Evolutionary conservation across 2,888 invertebrate species (phyloP).

Genomic region (Sinelater perroti): DNA sequence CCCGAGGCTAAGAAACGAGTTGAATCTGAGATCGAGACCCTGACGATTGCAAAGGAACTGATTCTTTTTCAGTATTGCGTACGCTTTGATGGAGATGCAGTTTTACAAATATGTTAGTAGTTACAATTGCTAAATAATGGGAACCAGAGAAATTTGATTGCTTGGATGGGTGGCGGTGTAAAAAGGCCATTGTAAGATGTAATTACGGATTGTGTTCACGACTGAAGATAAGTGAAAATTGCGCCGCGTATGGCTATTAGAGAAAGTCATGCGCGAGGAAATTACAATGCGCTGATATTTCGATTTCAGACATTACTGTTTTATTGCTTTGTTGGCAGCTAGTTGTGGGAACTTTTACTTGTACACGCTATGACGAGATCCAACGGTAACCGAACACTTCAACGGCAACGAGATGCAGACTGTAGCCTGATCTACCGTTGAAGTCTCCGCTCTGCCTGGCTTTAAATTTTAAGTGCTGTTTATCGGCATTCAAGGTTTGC

Average conservation of each 20-base stretch:
- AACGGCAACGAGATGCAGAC: too few relatives aligned
- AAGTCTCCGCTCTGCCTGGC: neutral
- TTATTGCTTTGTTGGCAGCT: neutral
- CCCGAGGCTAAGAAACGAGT: too few relatives aligned
- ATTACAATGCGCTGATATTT: neutral
- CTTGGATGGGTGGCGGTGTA: conserved; percentile 1
- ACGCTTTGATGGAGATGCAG: too few relatives aligned
- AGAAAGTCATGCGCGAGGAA: conserved; percentile 1
- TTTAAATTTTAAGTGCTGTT: too few relatives aligned
- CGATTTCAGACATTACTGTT: neutral
- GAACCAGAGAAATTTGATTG: conserved; percentile 11
- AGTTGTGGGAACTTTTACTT: neutral
- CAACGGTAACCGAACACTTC: too few relatives aligned
- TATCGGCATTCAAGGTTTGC: too few relatives aligned
- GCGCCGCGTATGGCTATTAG: conserved; percentile 6
- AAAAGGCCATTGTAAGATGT: conserved; percentile 1
- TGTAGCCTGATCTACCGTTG: neutral
- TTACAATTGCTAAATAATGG: neutral
- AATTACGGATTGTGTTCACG: conserved; percentile 9
- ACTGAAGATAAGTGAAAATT: conserved; percentile 9
- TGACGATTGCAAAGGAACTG: too few relatives aligned
- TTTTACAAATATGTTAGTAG: too few relatives aligned
- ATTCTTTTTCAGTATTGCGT: too few relatives aligned
- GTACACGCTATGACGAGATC: too few relatives aligned
- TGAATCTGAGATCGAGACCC: too few relatives aligned